These are phyloP conservation scores for Rhynchonycteris naso DNA, from an alignment of 2,797 vertebrate species.

Conservation along the genomic window DNA sequence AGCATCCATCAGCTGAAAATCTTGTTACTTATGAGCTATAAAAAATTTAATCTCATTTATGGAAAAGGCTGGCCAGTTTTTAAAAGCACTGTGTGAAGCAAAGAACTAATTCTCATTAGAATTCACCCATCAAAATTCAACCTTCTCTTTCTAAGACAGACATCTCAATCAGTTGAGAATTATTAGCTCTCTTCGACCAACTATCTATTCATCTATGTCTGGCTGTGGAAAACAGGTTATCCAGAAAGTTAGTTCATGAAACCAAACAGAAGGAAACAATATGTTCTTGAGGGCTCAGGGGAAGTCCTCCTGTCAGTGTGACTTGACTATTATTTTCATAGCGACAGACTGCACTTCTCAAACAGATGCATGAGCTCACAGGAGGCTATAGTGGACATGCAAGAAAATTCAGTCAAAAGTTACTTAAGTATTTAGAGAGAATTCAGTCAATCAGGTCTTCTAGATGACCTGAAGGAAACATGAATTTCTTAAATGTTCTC, in stretches of 20 bases:
- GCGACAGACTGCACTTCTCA: constrained; percentile 38
- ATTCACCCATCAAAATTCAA: not conserved
- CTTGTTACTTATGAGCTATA: not conserved
- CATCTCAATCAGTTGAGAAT: not conserved
- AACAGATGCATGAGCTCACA: not conserved
- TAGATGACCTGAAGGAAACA: constrained; percentile 8
- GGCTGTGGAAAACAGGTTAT: not conserved
- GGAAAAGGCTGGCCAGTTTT: not conserved
- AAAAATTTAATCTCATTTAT: constrained; percentile 16
- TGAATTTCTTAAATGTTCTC: constrained; percentile 3
- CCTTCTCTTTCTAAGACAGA: not conserved
- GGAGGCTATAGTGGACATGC: constrained; percentile 32
- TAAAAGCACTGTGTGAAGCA: constrained; percentile 22
- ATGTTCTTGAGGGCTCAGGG: constrained; percentile 44
- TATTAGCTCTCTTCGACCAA: not conserved
- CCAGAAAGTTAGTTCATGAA: constrained; percentile 2
- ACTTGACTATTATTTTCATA: constrained; percentile 59
- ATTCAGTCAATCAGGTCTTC: constrained; percentile 39
- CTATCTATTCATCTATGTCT: not conserved
- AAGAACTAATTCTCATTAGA: constrained; percentile 20
- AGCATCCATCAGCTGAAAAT: not conserved
- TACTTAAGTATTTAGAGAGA: constrained; percentile 15
- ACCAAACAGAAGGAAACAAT: constrained; percentile 46
- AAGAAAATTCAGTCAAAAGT: constrained; percentile 35
- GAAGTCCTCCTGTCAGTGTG: constrained; percentile 8